phyloP scores from a whole-genome alignment of 2,797 vertebrate genomes.

The Protonibea diacanthus region DNA sequence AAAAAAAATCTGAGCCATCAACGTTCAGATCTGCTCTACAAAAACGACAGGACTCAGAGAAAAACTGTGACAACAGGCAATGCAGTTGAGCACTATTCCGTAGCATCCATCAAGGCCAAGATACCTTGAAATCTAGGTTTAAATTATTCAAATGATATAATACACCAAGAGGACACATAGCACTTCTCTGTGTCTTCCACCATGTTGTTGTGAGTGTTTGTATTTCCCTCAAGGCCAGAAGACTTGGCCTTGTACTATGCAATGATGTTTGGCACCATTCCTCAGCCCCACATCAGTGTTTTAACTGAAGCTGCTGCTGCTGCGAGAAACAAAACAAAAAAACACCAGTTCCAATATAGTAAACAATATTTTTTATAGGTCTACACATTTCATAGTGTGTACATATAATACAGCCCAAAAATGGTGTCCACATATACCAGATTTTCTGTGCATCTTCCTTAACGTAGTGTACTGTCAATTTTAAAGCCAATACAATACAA shows the following conservation, averaged over 20 bases:
- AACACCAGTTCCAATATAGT: background rate
- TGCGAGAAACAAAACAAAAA: background rate
- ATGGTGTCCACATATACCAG: background rate
- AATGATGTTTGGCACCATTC: slow-evolving; percentile 19
- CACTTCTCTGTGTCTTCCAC: slow-evolving; percentile 37
- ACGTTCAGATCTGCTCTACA: background rate
- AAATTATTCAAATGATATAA: slow-evolving; percentile 68
- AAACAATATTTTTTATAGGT: background rate
- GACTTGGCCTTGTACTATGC: slow-evolving; percentile 14
- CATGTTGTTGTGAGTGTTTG: slow-evolving; percentile 61
- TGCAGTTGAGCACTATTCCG: slow-evolving; percentile 14
- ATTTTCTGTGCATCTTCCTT: background rate
- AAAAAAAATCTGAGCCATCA: background rate
- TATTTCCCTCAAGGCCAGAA: slow-evolving; percentile 33
- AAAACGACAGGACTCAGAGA: slow-evolving; percentile 16
- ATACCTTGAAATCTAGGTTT: slow-evolving; percentile 44
- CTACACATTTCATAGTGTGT: no score
- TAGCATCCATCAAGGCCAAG: slow-evolving; percentile 55
- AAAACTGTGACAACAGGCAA: slow-evolving; percentile 31
- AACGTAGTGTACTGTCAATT: background rate
- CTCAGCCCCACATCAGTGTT: background rate
- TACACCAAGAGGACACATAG: slow-evolving; percentile 25
- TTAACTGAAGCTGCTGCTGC: background rate
- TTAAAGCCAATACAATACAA: background rate
- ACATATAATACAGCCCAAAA: background rate